Conservation (phyloP, 1,140 invertebrate genomes). For the Laupala kohalensis region DNA sequence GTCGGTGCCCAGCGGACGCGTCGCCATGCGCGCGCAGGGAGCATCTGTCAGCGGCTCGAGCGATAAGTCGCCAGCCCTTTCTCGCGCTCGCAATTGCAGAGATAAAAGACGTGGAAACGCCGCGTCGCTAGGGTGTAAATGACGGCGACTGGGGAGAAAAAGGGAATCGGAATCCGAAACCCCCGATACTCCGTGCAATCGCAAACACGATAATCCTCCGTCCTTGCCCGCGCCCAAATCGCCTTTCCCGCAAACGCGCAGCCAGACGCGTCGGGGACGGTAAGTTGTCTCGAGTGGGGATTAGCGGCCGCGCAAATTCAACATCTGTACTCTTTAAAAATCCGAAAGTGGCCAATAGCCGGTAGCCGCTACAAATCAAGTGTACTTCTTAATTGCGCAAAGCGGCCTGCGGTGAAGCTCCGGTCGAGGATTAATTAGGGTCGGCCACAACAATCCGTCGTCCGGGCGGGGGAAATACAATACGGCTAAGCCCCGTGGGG, state of each 20-base stretch:
- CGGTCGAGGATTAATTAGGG: slow-evolving; percentile 14
- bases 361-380: background rate
- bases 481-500: background rate
- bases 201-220: background rate
- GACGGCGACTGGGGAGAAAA: background rate
- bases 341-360: background rate
- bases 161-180: background rate
- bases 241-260: too few relatives aligned
- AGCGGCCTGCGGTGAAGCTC: slow-evolving; percentile 12
- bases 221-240: background rate
- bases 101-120: background rate
- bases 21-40: too few relatives aligned
- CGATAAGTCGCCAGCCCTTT: too few relatives aligned
- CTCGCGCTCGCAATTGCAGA: too few relatives aligned
- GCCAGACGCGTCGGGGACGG: background rate
- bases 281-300: background rate
- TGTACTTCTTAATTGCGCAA: slow-evolving; percentile 12
- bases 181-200: background rate
- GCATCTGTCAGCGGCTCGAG: too few relatives aligned
- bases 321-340: background rate
- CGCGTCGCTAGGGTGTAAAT: background rate
- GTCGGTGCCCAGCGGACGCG: too few relatives aligned
- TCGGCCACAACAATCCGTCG: slow-evolving; percentile 5
- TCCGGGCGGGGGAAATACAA: background rate
- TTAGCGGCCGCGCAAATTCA: background rate